Evolutionary conservation across 2,113 vertebrate species (phyloP).

Genomic region (Percopsis transmontana): DNA sequence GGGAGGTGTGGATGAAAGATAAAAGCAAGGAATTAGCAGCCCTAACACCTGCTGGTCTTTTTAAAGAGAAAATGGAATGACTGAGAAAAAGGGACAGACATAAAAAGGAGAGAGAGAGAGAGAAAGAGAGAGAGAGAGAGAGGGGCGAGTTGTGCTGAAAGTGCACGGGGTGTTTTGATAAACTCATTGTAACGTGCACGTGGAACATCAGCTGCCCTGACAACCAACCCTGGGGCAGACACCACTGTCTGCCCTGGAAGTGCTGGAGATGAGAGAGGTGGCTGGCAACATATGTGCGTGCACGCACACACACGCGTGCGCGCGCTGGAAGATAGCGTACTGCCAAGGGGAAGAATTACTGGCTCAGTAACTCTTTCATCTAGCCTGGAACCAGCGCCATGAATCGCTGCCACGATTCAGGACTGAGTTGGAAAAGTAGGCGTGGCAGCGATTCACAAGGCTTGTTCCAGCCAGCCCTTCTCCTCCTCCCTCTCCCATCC

Average conservation of each 20-base stretch:
- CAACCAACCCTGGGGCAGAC: constrained; percentile 46
- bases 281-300: neutral
- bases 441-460: no score
- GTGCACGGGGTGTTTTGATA: constrained; percentile 47
- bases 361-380: constrained; percentile 9
- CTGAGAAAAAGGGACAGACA: neutral
- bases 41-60: no score
- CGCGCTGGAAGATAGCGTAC: neutral
- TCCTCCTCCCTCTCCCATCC: neutral
- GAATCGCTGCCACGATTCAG: no score
- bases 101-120: neutral
- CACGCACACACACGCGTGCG: neutral
- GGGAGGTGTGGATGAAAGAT: neutral
- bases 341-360: constrained; percentile 25
- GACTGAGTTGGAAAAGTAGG: no score
- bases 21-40: no score
- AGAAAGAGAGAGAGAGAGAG: constrained; percentile 15
- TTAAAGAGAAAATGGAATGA: neutral
- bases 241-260: constrained; percentile 31
- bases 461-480: neutral
- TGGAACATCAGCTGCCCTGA: constrained; percentile 46
- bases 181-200: constrained; percentile 54
- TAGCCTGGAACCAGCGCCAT: no score
- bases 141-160: constrained; percentile 9
- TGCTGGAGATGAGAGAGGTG: constrained; percentile 11